phyloP scores from a whole-genome alignment of 2,888 invertebrate species.

The Rhamphomyia laevipes region DNA sequence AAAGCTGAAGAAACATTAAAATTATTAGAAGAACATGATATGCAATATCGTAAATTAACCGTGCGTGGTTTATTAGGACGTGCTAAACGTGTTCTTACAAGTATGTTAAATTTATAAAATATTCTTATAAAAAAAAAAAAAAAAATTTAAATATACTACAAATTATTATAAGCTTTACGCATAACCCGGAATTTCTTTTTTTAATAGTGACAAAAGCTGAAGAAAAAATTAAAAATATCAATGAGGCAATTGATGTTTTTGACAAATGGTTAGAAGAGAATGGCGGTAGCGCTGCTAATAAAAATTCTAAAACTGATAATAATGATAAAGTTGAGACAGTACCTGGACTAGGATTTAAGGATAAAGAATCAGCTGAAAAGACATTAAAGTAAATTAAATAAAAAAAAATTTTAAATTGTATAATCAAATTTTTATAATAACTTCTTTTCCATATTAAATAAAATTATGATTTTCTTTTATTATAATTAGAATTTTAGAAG shows the following conservation, averaged over 20 bases:
- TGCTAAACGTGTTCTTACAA: conserved; percentile 42
- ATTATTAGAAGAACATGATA: conserved; percentile 49
- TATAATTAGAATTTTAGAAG: conserved; percentile 45
- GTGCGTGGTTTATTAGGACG: conserved; percentile 47
- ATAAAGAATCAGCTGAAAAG: conserved; percentile 57
- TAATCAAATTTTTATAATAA: not conserved
- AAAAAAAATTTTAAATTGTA: not conserved
- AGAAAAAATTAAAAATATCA: conserved; percentile 55
- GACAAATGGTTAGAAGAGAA: conserved; percentile 52
- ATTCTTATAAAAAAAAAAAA: no score
- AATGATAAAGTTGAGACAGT: conserved; percentile 50
- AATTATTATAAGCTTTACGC: conserved; percentile 17
- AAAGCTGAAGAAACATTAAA: conserved; percentile 57
- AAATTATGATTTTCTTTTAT: conserved; percentile 1
- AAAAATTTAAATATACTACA: not conserved
- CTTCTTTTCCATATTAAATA: not conserved
- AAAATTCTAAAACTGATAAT: conserved; percentile 39
- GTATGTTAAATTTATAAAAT: conserved; percentile 24
- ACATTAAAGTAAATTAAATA: conserved; percentile 43
- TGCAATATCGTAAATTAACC: conserved; percentile 51
- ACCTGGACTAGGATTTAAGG: conserved; percentile 65
- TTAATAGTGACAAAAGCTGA: conserved; percentile 55
- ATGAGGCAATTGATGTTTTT: conserved; percentile 55
- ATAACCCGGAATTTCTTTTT: conserved; percentile 14
- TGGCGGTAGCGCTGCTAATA: conserved; percentile 31